Percentiles rank a stretch among this genome's conserved stretches.
Conservation (phyloP, 2,113 vertebrate species). For the Aleadryas rufinucha region DNA sequence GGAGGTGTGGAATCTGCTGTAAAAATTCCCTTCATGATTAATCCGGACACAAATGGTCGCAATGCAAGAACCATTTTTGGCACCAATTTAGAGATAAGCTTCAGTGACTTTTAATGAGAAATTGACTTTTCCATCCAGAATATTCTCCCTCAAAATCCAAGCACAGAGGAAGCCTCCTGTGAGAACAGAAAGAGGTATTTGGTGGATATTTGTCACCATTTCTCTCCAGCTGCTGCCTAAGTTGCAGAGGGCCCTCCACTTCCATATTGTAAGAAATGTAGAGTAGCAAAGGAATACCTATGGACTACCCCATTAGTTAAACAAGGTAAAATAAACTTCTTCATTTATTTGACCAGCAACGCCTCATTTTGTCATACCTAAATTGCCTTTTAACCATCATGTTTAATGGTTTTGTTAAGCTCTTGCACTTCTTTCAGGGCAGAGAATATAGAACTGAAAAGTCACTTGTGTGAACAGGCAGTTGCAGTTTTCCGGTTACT, state of each 20-base stretch:
- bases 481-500: neutral
- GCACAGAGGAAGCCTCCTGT: neutral
- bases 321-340: neutral
- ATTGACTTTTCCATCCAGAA: neutral
- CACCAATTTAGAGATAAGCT: conserved; percentile 16
- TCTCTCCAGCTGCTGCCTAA: neutral
- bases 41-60: neutral
- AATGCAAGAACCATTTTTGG: neutral
- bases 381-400: neutral
- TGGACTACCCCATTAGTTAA: neutral
- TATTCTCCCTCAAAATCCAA: neutral
- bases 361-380: neutral
- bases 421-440: neutral
- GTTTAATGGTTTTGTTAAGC: neutral
- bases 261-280: neutral
- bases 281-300: neutral
- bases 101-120: conserved; percentile 31
- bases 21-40: conserved; percentile 15
- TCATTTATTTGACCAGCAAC: neutral
- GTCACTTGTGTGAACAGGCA: neutral
- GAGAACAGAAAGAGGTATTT: neutral
- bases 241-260: neutral
- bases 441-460: neutral
- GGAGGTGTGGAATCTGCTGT: conserved; percentile 19
- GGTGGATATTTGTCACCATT: neutral